Evolutionary conservation across 2,797 vertebrate genomes (phyloP), one percentile per base, ranked within the genome.

Genomic region (Sandelia bainsii): DNA sequence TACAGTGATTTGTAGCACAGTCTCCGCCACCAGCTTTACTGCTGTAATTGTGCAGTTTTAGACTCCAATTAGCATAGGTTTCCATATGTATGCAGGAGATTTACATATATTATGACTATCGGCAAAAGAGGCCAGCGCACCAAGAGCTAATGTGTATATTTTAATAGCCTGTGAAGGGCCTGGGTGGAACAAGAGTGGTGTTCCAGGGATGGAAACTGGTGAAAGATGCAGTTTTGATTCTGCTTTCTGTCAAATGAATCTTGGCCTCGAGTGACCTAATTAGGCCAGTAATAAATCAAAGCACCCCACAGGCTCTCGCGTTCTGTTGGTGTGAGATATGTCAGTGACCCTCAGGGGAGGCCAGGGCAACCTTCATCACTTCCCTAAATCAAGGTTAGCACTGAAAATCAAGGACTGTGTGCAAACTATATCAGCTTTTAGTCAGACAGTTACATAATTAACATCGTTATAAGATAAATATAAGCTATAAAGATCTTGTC

Each of bases 251-350:
- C 89, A 88, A 85, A 88, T 90, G 80, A 89, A 86, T 85, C 77
- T 71, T 77, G 72, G 84, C 88, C 92, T 87, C 79, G 62, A 72
- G 87, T 90, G 91, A 92, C 89, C 91, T 91, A 92, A 93, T 93
- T 93, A 92, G 82, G 82, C 57, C 8, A 65, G 86, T 82, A 69
- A 92, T 91, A 88, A 91, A 91, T 92, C 89, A 92, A 79, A 83
- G 76, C 59, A 3, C 65, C 84, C 90, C 80, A 71, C 83, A 60
- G 87, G 84, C 80, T 46, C 54, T 45, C 19, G 34, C 49, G 23
- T 71, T 80, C 79, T 84, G 83, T 79, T 85, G 85, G 72, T 84
- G 75, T 78, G 88, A 88, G 86, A 90, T 86, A 87, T 86, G 83
- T 81, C 77, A 77, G 84, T 73, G 87, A 90, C 85, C 88, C 89